phyloP scores from a whole-genome alignment of 2,113 vertebrate genomes.

The Mus spicilegus region DNA sequence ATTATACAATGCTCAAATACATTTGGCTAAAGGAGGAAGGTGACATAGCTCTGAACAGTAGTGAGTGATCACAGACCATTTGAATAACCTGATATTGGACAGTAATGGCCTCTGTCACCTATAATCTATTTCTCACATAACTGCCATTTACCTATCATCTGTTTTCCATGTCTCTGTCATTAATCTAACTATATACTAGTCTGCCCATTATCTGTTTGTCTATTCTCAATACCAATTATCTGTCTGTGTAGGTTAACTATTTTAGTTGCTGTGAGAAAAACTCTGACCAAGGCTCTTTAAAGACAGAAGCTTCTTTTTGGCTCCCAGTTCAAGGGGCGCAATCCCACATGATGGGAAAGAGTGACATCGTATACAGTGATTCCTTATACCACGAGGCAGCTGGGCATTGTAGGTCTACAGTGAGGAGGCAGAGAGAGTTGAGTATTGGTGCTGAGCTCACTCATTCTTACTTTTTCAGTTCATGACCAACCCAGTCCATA shows the following conservation, averaged over 20 bases:
- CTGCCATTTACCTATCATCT: background rate
- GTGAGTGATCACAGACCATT: background rate
- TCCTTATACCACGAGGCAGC: too few relatives aligned
- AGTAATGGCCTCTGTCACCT: background rate
- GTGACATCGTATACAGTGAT: accelerated
- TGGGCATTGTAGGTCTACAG: background rate
- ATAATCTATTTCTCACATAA: background rate
- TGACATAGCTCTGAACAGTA: background rate
- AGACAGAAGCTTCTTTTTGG: too few relatives aligned
- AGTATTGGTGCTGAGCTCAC: background rate
- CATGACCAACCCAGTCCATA: background rate
- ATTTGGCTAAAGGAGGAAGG: background rate
- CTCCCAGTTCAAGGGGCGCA: background rate
- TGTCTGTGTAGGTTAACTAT: background rate
- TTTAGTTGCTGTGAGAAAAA: background rate
- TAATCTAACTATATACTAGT: too few relatives aligned
- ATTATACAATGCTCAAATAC: slow-evolving; percentile 9
- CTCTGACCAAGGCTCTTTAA: background rate
- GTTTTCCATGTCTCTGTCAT: background rate
- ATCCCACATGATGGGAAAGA: background rate
- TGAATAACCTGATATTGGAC: background rate
- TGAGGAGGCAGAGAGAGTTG: background rate
- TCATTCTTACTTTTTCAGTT: background rate
- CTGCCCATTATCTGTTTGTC: background rate
- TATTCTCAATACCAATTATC: too few relatives aligned